Conservation (phyloP, 2,888 invertebrate species). For the Bibio marci region DNA sequence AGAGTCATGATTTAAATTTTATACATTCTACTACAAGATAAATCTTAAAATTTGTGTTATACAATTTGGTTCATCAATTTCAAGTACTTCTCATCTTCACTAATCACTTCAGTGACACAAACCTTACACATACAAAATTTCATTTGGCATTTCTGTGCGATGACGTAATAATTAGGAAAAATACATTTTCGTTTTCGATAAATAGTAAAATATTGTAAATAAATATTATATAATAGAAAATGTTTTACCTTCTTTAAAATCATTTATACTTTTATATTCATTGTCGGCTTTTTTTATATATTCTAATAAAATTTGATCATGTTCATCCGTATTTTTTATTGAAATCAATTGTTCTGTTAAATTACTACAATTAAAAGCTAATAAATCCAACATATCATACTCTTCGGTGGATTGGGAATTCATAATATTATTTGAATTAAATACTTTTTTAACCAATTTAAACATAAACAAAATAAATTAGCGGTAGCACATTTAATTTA, state of each 20-base stretch:
- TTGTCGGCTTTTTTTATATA: conserved; percentile 33
- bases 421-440: neutral
- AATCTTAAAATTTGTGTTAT: too few species aligned
- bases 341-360: conserved; percentile 31
- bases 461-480: neutral
- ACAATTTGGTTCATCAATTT: too few species aligned
- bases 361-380: conserved; percentile 34
- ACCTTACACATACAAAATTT: too few species aligned
- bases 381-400: conserved; percentile 21
- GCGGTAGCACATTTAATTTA: too few species aligned
- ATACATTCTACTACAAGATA: too few species aligned
- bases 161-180: neutral
- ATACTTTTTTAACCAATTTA: neutral
- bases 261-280: conserved; percentile 9
- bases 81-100: too few species aligned
- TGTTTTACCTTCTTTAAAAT: conserved; percentile 17
- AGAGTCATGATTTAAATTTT: too few species aligned
- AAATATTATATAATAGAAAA: neutral
- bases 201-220: neutral
- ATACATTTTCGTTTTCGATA: neutral
- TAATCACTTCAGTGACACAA: too few species aligned
- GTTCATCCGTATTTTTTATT: conserved; percentile 26
- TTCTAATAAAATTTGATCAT: conserved; percentile 32
- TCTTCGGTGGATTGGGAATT: conserved; percentile 16
- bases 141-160: too few species aligned